Percentiles rank a stretch among this genome's conserved stretches.
These are phyloP conservation scores for Balaeniceps rex DNA, from an alignment of 2,113 vertebrate species.

Conservation along the genomic window DNA sequence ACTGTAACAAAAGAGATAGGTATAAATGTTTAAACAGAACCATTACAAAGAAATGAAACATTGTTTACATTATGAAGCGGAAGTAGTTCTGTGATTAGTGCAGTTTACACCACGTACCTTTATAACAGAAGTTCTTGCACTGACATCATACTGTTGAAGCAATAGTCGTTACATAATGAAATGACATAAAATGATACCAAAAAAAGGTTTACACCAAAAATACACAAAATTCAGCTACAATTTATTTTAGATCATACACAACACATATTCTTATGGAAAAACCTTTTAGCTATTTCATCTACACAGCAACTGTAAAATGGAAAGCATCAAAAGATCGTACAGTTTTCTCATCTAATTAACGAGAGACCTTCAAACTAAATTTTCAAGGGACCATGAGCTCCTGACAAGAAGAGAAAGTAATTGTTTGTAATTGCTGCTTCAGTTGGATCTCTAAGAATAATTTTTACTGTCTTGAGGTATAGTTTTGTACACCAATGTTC, in stretches of 20 bases:
- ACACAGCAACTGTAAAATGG: background rate
- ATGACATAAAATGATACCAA: background rate
- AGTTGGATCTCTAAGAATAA: background rate
- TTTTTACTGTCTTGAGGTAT: background rate
- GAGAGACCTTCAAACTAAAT: background rate
- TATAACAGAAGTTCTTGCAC: background rate
- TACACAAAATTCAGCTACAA: background rate
- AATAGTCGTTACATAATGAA: background rate
- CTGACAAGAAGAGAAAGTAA: background rate
- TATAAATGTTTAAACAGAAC: background rate
- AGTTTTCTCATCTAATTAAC: background rate
- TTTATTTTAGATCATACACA: background rate
- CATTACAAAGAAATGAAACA: background rate
- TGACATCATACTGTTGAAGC: background rate
- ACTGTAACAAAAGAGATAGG: background rate
- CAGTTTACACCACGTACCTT: background rate
- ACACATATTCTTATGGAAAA: background rate
- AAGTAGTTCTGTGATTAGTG: background rate
- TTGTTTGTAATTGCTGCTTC: background rate
- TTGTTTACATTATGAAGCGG: background rate
- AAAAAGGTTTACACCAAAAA: background rate
- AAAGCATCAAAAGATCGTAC: background rate
- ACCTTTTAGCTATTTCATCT: background rate
- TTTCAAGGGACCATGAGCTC: background rate
- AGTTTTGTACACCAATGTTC: background rate